Base-by-base conservation (phyloP, 2,797 vertebrate species). In the Knipowitschia caucasica region DNA sequence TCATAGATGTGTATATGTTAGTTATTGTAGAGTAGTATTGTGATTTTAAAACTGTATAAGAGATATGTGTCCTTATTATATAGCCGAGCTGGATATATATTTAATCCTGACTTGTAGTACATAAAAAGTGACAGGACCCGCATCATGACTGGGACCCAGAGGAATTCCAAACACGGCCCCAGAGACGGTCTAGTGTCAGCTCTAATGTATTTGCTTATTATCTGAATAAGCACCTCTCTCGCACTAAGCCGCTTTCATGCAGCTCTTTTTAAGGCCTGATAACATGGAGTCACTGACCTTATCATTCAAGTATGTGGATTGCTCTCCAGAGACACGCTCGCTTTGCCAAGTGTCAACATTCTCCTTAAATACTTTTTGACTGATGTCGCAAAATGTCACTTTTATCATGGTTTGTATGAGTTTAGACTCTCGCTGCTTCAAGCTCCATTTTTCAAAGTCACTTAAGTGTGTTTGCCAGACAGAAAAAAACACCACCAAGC, bases 201-300 rank as follows among this genome's bases (percentile, higher is more conserved):
- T 29, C 30, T 57, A 24, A 9, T 17, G 2, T 35, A 50, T 59
- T 58, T 49, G 39, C 59, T 24, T 46, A 36, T 60, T 55, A 56
- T 51, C 35, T 44, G 14, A 49, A 21, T 50, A 18, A 40, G 42
- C 7, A 35, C 44, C 62, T 35, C 23, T 5, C 49, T 35, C 49
- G 12, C 33, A 17, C 27, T 47, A 47, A 47, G 45, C 33, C 20
- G 23, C 54, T 64, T 53, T 71, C 33, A 47, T 21, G 20, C 45
- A 17, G 31, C 27, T 47, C 27, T 21, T 30, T 31, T 47, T 15
- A 25, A 25, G 8, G 23, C 24, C 15, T 47, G 45, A 47, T 30
- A 31, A 30, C 17, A 31, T 31, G 27, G 27, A 30, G 45, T 21
- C 45, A 31, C 27, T 30, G 26, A 47, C 45, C 26, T 47, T 47